phyloP scores from a whole-genome alignment of 2,888 invertebrate species.

The Habrosyne pyritoides region DNA sequence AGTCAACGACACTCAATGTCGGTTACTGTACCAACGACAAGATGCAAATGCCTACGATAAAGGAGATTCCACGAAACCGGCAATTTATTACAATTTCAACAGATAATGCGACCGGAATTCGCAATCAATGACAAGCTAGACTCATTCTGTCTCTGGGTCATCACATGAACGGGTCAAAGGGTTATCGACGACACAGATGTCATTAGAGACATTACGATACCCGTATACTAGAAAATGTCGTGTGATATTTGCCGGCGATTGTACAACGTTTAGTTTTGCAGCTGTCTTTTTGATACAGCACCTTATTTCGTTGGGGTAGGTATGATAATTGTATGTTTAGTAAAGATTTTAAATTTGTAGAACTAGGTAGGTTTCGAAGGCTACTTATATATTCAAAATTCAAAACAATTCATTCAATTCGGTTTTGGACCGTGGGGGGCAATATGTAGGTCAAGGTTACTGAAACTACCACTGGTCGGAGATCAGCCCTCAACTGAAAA shows the following conservation, averaged over 20 bases:
- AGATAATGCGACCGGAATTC: conserved; percentile 28
- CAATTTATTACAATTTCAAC: conserved; percentile 36
- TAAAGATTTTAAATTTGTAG: too few species aligned
- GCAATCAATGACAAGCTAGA: conserved; percentile 38
- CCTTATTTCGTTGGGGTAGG: background rate
- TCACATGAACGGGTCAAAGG: conserved; percentile 32
- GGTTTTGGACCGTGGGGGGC: too few species aligned
- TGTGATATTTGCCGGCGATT: conserved; percentile 42
- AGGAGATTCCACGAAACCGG: conserved; percentile 36
- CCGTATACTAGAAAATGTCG: conserved; percentile 11
- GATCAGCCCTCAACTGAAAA: too few species aligned
- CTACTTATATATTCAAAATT: too few species aligned
- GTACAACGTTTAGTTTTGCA: background rate
- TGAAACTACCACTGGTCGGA: too few species aligned
- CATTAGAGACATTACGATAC: conserved; percentile 32
- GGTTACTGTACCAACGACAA: conserved; percentile 3
- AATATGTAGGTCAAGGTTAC: too few species aligned
- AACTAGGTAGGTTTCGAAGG: too few species aligned
- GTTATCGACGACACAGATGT: conserved; percentile 43
- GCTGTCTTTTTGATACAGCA: background rate
- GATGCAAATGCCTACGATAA: conserved; percentile 22
- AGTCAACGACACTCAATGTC: conserved; percentile 12
- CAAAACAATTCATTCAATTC: too few species aligned
- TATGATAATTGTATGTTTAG: too few species aligned
- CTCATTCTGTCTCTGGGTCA: conserved; percentile 47